phyloP scores from a whole-genome alignment of 2,113 vertebrate species.

The Pomatorhinus ruficollis region DNA sequence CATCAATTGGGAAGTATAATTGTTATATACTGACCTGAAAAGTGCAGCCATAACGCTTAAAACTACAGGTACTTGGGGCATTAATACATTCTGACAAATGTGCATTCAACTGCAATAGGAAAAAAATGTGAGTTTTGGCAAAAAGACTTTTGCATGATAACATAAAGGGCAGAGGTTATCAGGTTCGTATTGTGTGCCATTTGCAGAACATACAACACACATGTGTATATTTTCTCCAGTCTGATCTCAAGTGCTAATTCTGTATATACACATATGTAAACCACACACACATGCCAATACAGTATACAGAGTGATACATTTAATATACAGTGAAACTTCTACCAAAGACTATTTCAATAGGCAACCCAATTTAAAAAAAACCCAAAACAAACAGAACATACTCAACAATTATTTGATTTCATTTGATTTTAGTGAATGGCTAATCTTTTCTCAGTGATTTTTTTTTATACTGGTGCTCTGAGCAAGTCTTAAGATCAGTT shows the following conservation, averaged over 20 bases:
- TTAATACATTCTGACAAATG: conserved; percentile 95
- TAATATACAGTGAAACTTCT: conserved; percentile 72
- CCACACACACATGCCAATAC: conserved; percentile 72
- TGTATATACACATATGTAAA: conserved; percentile 61
- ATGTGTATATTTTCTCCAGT: conserved; percentile 48
- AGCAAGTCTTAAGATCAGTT: conserved; percentile 56
- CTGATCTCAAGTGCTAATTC: conserved; percentile 44
- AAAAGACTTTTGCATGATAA: conserved; percentile 74
- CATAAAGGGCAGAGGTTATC: conserved; percentile 70
- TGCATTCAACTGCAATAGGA: conserved; percentile 85
- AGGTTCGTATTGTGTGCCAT: background rate
- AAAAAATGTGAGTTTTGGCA: conserved; percentile 82
- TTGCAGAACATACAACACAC: conserved; percentile 46
- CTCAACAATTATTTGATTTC: background rate
- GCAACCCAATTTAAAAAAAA: background rate
- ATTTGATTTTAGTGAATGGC: background rate
- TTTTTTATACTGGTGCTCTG: background rate
- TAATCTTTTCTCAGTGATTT: background rate
- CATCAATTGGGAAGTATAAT: conserved; percentile 75
- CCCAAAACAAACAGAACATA: background rate
- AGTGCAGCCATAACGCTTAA: conserved; percentile 92
- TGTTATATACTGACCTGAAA: conserved; percentile 91
- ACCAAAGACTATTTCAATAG: conserved; percentile 45
- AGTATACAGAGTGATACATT: conserved; percentile 74
- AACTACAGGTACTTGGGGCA: conserved; percentile 94